phyloP scores from a whole-genome alignment of 1,140 invertebrate species.

The Drosophila tropicalis region DNA sequence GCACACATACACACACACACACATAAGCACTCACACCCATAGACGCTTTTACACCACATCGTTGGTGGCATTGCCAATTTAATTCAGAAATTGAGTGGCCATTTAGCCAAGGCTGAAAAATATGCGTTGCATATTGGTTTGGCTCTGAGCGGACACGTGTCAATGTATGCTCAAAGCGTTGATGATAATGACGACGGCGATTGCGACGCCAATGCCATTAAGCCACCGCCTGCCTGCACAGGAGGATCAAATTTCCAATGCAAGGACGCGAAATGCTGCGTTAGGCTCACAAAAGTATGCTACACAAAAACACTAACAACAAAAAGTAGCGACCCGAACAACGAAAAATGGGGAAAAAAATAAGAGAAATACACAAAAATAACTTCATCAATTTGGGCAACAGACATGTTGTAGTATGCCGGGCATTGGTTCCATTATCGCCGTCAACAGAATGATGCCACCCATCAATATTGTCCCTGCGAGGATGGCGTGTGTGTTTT shows the following conservation, averaged over 20 bases:
- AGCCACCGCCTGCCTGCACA: slow-evolving; percentile 45
- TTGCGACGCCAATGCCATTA: slow-evolving; percentile 54
- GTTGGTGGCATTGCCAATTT: background rate
- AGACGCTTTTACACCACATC: background rate
- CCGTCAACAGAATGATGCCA: slow-evolving; percentile 20
- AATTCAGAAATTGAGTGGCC: background rate
- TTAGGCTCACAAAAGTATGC: slow-evolving; percentile 34
- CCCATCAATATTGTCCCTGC: slow-evolving; percentile 41
- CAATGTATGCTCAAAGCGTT: slow-evolving; percentile 29
- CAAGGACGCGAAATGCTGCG: slow-evolving; percentile 36
- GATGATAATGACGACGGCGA: slow-evolving; percentile 22
- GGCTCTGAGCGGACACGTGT: slow-evolving; percentile 31
- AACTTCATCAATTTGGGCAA: slow-evolving; percentile 56
- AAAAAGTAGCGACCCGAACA: background rate
- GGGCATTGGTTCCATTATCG: slow-evolving; percentile 23
- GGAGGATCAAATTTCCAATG: slow-evolving; percentile 56
- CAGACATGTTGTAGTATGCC: slow-evolving; percentile 43
- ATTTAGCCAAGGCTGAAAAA: slow-evolving; percentile 32
- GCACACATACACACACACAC: slow-evolving; percentile 30
- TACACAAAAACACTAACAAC: slow-evolving; percentile 20
- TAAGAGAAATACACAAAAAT: slow-evolving; percentile 24
- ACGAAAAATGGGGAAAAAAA: background rate
- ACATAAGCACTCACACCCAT: slow-evolving; percentile 19
- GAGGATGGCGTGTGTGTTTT: slow-evolving; percentile 35
- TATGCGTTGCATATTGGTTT: slow-evolving; percentile 45